These are phyloP conservation scores for Actinostola sp. DNA, from an alignment of 92 coral and sea anemone species.

Conservation along the genomic window DNA sequence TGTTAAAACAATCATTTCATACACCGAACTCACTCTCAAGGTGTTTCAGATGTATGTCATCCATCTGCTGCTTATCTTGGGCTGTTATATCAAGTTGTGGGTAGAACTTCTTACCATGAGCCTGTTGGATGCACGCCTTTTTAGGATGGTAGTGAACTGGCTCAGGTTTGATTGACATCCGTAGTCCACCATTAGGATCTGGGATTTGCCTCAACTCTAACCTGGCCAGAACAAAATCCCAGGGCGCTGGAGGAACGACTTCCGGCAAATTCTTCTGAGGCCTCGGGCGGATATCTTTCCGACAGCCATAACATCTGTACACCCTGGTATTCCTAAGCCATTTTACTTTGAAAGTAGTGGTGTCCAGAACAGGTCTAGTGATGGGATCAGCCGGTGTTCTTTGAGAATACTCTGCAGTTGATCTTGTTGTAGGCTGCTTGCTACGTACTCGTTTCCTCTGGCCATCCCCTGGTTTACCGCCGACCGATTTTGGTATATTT, in stretches of 20 bases:
- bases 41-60: conserved; percentile 20
- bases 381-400: too few relatives aligned
- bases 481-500: conserved; percentile 49
- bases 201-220: conserved; percentile 46
- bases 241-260: conserved; percentile 51
- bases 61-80: conserved; percentile 16
- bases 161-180: conserved; percentile 48
- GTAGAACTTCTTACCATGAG: conserved; percentile 35
- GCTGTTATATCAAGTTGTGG: conserved; percentile 15
- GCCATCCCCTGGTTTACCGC: conserved; percentile 47
- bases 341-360: conserved; percentile 43
- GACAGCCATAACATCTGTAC: conserved; percentile 49
- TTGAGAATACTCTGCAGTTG: conserved; percentile 12
- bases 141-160: conserved; percentile 47
- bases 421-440: not conserved
- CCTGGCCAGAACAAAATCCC: conserved; percentile 53
- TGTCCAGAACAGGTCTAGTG: conserved; percentile 23
- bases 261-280: conserved; percentile 33
- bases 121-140: conserved; percentile 33
- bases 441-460: conserved; percentile 27
- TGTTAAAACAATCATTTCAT: too few relatives aligned
- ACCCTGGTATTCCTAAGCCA: conserved; percentile 34
- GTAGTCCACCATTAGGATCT: conserved; percentile 28
- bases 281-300: conserved; percentile 46
- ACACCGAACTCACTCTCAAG: conserved; percentile 19